Percentiles rank a stretch among this genome's conserved stretches.
These are phyloP conservation scores for Aphodius granarius DNA, from an alignment of 2,888 invertebrate species.

Conservation along the genomic window DNA sequence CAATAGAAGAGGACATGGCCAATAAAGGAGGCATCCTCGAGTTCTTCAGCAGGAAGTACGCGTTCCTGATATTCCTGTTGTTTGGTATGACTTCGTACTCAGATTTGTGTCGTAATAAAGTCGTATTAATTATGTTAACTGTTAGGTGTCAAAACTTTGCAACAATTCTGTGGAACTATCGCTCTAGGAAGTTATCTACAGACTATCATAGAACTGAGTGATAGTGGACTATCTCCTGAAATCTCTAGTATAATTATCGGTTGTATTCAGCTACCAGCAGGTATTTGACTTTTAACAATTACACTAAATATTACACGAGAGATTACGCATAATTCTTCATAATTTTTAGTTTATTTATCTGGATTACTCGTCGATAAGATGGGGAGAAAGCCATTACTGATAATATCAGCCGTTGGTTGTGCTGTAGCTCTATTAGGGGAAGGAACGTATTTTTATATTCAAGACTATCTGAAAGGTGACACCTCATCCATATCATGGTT, in stretches of 20 bases:
- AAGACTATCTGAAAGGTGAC: slow-evolving; percentile 43
- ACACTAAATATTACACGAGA: slow-evolving; percentile 19
- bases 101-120: background rate
- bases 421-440: slow-evolving; percentile 57
- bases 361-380: slow-evolving; percentile 58
- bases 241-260: slow-evolving; percentile 63
- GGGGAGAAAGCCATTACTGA: slow-evolving; percentile 59
- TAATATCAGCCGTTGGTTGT: slow-evolving; percentile 59
- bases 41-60: slow-evolving; percentile 16
- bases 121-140: background rate
- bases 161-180: slow-evolving; percentile 63
- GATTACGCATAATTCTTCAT: background rate
- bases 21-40: slow-evolving; percentile 38
- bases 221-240: slow-evolving; percentile 57
- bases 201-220: slow-evolving; percentile 60
- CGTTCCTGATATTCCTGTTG: slow-evolving; percentile 25
- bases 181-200: slow-evolving; percentile 65
- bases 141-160: slow-evolving; percentile 56
- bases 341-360: slow-evolving; percentile 19
- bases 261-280: slow-evolving; percentile 60
- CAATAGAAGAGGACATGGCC: slow-evolving; percentile 46
- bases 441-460: slow-evolving; percentile 59
- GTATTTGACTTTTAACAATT: no score
- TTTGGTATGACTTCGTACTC: slow-evolving; percentile 15
- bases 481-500: slow-evolving; percentile 52